Evolutionary conservation across 2,888 invertebrate genomes (phyloP), one percentile per base, ranked within the genome.

Genomic region (Tanypteryx hageni): DNA sequence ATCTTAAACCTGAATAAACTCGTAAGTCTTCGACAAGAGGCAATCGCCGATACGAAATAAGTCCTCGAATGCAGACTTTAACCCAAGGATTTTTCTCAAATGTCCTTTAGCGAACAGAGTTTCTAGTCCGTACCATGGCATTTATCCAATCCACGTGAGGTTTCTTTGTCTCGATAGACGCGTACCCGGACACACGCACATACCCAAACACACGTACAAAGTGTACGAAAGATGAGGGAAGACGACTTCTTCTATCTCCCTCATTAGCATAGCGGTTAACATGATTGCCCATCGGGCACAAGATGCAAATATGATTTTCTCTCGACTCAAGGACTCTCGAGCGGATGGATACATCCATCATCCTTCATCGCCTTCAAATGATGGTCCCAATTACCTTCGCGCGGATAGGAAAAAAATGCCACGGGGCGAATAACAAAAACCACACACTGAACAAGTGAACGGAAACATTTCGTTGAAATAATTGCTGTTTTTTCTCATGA

Each of bases 271-370:
- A 76, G 76, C 76, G 27, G 76, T 76, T 22, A 76, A 76, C 76
- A 22, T 76, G 76, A 76, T 76, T 76, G 76, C 76, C 76, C 76
- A 22, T 22, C 22, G 76, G 76, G 13, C 22, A 8, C 22, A 76
- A 76, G 76, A 76, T 76, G 76, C 76, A 76, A 76, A 76, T 76
- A 76, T 27, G 22, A 76, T 27, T 76, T 76, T 27, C 22, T 18
- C 76, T 76, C 0, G 76, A 68, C n/a, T 68, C 68, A 68, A 68
- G 68, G 18, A 68, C 68, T 68, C 68, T 18, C 22, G 44, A n/a
- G 68, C 16, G 68, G 27, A 76, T 11, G 76, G 27, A 76, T 76
- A 27, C 76, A 76, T 76, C 76, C 22, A 76, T 76, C 76, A 76
- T 76, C 76, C 76, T 76, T 27, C 22, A 18, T 27, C 27, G 22